Evolutionary conservation across 2,113 vertebrate species (phyloP).

Genomic region (Mobula birostris): DNA sequence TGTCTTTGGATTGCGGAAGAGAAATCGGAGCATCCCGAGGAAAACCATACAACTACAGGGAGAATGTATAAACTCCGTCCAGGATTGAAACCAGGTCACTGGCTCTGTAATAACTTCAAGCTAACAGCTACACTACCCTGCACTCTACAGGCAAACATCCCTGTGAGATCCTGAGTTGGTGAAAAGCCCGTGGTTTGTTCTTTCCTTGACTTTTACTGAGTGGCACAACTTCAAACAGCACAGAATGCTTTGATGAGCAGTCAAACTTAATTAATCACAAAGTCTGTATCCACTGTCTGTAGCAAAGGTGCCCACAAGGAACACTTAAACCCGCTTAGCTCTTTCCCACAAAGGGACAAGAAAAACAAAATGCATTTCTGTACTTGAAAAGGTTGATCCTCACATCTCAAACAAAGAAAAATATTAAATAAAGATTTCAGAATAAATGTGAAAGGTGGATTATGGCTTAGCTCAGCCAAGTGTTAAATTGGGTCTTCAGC

Average conservation of each 20-base stretch:
- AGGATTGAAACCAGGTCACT: too few relatives aligned
- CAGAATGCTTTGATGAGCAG: not conserved
- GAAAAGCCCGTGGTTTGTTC: not conserved
- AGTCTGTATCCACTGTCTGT: not conserved
- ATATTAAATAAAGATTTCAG: constrained; percentile 21
- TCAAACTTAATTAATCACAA: not conserved
- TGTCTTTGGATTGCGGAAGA: too few relatives aligned
- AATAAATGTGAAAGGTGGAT: constrained; percentile 23
- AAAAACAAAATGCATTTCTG: not conserved
- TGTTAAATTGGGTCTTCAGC: constrained; percentile 32
- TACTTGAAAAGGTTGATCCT: not conserved
- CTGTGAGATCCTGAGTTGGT: not conserved
- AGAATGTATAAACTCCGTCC: too few relatives aligned
- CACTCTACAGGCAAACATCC: not conserved
- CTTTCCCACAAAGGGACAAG: not conserved
- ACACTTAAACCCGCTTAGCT: not conserved
- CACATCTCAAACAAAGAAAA: not conserved
- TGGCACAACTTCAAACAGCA: not conserved
- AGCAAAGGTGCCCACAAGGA: not conserved
- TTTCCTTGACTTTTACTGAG: not conserved
- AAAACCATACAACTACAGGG: too few relatives aligned
- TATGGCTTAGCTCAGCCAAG: constrained; percentile 26
- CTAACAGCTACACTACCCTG: too few relatives aligned
- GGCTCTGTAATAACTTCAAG: too few relatives aligned
- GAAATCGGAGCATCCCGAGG: too few relatives aligned